Conservation (phyloP, 2,113 vertebrate species). For the Telmatochromis sp. region DNA sequence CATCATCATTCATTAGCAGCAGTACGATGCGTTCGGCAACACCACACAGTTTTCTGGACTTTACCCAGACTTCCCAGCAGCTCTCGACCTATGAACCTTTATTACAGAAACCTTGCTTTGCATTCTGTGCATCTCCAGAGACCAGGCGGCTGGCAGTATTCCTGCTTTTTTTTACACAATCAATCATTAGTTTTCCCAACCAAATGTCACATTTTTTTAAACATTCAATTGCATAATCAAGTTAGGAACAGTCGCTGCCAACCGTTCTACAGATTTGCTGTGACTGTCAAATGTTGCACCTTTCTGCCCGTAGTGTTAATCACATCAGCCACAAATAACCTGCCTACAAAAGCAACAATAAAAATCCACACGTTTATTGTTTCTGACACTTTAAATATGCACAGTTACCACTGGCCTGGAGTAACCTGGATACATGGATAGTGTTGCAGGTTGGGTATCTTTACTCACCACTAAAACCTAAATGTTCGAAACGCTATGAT, state of each 20-base stretch:
- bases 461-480: background rate
- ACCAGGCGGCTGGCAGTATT: background rate
- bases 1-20: background rate
- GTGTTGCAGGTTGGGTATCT: background rate
- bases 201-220: too few species aligned
- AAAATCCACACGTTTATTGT: accelerated
- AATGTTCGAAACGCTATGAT: background rate
- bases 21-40: accelerated
- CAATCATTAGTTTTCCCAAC: background rate
- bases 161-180: background rate
- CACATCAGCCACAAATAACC: background rate
- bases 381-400: background rate
- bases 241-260: accelerated
- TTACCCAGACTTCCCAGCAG: background rate
- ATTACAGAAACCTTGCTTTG: background rate
- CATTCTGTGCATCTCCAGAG: accelerated
- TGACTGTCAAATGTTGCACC: background rate
- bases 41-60: background rate
- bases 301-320: background rate
- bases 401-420: background rate
- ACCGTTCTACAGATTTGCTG: background rate
- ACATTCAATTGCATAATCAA: background rate
- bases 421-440: background rate
- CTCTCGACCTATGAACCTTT: background rate
- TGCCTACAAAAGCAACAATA: background rate